Evolutionary conservation across 2,113 vertebrate genomes (phyloP).

Genomic region (Cromileptes altivelis): DNA sequence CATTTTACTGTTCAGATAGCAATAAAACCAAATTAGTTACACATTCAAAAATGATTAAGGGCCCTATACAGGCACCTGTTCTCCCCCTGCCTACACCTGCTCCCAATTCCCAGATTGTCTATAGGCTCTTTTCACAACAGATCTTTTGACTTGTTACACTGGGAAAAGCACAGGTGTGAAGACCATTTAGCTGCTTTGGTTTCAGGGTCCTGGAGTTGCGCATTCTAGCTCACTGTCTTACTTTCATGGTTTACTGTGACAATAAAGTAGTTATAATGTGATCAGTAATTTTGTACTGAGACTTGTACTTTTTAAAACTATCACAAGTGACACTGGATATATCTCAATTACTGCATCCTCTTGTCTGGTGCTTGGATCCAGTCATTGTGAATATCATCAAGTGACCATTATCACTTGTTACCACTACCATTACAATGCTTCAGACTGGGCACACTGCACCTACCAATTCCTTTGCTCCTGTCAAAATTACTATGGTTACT

Average conservation of each 20-base stretch:
- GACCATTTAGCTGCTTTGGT: constrained; percentile 1
- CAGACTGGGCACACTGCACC: too few species aligned
- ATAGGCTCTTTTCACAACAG: neutral
- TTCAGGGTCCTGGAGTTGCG: neutral
- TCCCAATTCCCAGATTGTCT: neutral
- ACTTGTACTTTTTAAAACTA: neutral
- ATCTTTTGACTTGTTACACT: neutral
- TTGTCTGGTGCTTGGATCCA: neutral
- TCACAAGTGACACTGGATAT: neutral
- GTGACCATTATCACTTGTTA: too few species aligned
- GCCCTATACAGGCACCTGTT: neutral
- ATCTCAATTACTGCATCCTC: neutral
- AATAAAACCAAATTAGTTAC: neutral
- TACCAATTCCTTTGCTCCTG: too few species aligned
- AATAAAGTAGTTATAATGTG: neutral
- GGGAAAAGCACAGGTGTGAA: neutral
- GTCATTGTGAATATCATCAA: too few species aligned
- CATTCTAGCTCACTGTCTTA: neutral
- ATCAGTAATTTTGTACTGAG: neutral
- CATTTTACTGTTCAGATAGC: neutral
- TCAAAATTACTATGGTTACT: too few species aligned
- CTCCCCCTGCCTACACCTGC: neutral
- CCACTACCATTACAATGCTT: too few species aligned
- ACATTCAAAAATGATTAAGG: constrained; percentile 12
- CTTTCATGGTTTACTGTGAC: neutral